Evolutionary conservation across 2,797 vertebrate genomes (phyloP).

Genomic region (Pseudochirops corinnae): DNA sequence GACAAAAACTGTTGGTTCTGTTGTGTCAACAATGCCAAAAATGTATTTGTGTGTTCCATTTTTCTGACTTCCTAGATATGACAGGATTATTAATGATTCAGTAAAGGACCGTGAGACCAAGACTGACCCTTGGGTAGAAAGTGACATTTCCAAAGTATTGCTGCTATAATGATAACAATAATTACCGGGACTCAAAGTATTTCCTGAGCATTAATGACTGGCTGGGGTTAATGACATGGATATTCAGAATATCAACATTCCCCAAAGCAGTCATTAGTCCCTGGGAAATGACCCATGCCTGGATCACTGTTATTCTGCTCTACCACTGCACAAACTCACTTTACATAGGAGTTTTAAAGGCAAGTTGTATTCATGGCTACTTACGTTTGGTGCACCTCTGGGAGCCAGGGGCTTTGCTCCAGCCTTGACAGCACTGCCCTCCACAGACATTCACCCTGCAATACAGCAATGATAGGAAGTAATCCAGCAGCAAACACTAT

Average conservation of each 20-base stretch:
- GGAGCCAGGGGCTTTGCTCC: constrained; percentile 94
- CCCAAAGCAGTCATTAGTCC: background rate
- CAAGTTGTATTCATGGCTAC: constrained; percentile 75
- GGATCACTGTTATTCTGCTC: background rate
- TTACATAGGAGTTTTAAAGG: background rate
- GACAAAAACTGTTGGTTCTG: background rate
- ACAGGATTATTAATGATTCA: background rate
- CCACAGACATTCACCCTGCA: constrained; percentile 96
- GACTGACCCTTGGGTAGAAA: background rate
- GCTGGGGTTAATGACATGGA: background rate
- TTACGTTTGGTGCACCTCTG: constrained; percentile 98
- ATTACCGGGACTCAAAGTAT: background rate
- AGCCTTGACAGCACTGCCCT: constrained; percentile 97
- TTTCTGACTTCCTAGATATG: background rate
- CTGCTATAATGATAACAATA: background rate
- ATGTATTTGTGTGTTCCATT: background rate
- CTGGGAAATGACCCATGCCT: background rate
- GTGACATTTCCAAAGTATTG: background rate
- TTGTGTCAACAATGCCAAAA: background rate
- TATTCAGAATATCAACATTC: background rate
- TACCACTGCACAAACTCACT: background rate
- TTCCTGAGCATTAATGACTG: background rate
- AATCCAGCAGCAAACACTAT: background rate
- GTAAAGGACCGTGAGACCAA: background rate
- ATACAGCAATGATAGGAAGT: constrained; percentile 75